Evolutionary conservation across 2,113 vertebrate genomes (phyloP), one percentile per base, ranked within the genome.

Genomic region (Pedetes capensis): DNA sequence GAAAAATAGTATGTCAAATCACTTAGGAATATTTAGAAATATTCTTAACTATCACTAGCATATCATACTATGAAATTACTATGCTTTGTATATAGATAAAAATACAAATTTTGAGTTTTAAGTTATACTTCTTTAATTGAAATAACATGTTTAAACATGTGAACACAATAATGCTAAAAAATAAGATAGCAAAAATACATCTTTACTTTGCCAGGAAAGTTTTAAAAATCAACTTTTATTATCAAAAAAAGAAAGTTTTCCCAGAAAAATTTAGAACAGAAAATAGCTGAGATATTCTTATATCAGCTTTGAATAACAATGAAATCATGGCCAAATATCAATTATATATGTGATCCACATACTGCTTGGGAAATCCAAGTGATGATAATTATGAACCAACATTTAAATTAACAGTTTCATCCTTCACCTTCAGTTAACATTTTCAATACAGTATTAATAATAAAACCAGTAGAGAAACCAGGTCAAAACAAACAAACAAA

Each of bases 401-500:
- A 68, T 34, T 47, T 72, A 90, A 83, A 34, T 75, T 91, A 72
- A 80, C 44, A 32, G 4, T 53, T 92, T 91, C 18, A 84, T 79
- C n/a, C 49, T 94, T 84, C 14, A 72, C 8, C 32, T 55, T 93
- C 78, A 63, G 68, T 68, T 16, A 75, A 22, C 10, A 74, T 64
- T 92, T 95, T 95, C 42, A 96, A 51, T 61, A 79, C 17, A 68
- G 23, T 7, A 80, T 80, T 71, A 93, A 49, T 71, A 89, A 78
- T 34, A 92, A 95, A 76, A 6, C 63, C 3, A 75, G 75, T 6
- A 87, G 29, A 79, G 16, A 68, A 9, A 23, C 23, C 34, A 91
- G 6, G 14, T 42, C 10, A 74, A 7, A 10, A 69, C 69, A 53
- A 55, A 39, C 25, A 27, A 25, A 27, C 44, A 53, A 20, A 47